These are phyloP conservation scores for Amniataba percoides DNA, from an alignment of 2,797 vertebrate genomes.

Conservation along the genomic window DNA sequence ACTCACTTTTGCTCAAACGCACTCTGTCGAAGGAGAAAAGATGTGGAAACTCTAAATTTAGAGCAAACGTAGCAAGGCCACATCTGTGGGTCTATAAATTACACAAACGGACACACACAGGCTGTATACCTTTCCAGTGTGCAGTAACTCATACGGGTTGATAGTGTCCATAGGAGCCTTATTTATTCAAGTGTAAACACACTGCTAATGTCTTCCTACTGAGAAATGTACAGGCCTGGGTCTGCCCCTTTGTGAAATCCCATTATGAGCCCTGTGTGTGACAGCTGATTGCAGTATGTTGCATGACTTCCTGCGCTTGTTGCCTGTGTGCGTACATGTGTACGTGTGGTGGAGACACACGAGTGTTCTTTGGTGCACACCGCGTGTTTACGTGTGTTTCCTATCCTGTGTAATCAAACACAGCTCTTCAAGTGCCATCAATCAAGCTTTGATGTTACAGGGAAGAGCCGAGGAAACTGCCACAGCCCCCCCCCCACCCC, in stretches of 20 bases:
- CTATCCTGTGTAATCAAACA: slow-evolving; percentile 67
- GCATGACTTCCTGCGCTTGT: slow-evolving; percentile 39
- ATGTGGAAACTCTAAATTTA: slow-evolving; percentile 52
- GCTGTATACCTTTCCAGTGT: slow-evolving; percentile 5
- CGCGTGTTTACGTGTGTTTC: slow-evolving; percentile 49
- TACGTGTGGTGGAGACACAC: slow-evolving; percentile 22
- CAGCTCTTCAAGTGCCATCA: slow-evolving; percentile 65
- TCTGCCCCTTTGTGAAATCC: slow-evolving; percentile 15
- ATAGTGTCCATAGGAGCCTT: slow-evolving; percentile 4
- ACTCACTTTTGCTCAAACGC: slow-evolving; percentile 42
- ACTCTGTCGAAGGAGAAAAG: slow-evolving; percentile 38
- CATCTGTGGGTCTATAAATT: slow-evolving; percentile 42
- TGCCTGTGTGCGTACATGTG: slow-evolving; percentile 33
- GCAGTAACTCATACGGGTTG: slow-evolving; percentile 26
- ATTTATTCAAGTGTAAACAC: slow-evolving; percentile 51
- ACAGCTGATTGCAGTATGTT: slow-evolving; percentile 51
- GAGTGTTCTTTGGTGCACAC: slow-evolving; percentile 34
- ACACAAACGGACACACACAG: slow-evolving; percentile 34
- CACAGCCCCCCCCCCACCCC: slow-evolving; percentile 10
- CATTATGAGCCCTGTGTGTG: slow-evolving; percentile 10
- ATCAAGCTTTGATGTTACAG: slow-evolving; percentile 66
- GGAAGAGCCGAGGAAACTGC: slow-evolving; percentile 38
- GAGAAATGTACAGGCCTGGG: background rate
- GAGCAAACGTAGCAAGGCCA: slow-evolving; percentile 26
- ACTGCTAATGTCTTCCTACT: slow-evolving; percentile 14